These are phyloP conservation scores for Diacarnus erythraeanus DNA, from an alignment of 37 sponge, comb jelly and placozoan genomes.

Conservation along the genomic window DNA sequence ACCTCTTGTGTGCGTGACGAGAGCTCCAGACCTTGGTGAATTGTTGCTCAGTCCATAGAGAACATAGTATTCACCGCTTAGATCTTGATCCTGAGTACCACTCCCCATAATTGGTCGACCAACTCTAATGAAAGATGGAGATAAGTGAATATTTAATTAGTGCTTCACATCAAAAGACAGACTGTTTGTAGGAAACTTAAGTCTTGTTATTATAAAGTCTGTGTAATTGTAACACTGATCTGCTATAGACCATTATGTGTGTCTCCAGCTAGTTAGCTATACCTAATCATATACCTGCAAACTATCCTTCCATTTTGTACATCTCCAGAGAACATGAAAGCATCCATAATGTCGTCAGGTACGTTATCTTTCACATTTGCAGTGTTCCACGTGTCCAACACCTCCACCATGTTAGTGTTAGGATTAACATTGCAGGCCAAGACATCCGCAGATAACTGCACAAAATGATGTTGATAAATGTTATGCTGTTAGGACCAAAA, in stretches of 20 bases:
- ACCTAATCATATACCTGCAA: conserved; percentile 8
- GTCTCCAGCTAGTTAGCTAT: too few species aligned
- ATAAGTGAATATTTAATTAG: too few species aligned
- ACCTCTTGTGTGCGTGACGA: not conserved
- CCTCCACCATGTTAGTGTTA: not conserved
- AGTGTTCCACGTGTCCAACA: conserved; percentile 11
- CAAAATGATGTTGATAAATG: too few species aligned
- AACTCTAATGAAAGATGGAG: too few species aligned
- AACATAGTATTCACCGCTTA: not conserved
- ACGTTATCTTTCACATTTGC: not conserved
- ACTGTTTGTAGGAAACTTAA: too few species aligned
- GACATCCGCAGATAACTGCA: conserved; percentile 17
- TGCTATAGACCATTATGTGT: too few species aligned
- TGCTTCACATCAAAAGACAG: too few species aligned
- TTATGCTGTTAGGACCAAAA: too few species aligned
- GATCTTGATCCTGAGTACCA: not conserved
- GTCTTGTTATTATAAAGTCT: too few species aligned
- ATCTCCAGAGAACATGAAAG: not conserved
- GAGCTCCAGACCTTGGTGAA: not conserved
- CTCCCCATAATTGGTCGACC: too few species aligned
- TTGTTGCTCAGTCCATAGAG: not conserved
- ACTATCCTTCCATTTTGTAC: not conserved
- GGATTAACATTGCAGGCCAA: conserved; percentile 15
- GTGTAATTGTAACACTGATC: too few species aligned
- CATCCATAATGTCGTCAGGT: not conserved